A percentile compares a stretch with the other conserved stretches of the same genome.
phyloP scores from a whole-genome alignment of 2,888 invertebrate genomes.

The Pegoplata infirma region DNA sequence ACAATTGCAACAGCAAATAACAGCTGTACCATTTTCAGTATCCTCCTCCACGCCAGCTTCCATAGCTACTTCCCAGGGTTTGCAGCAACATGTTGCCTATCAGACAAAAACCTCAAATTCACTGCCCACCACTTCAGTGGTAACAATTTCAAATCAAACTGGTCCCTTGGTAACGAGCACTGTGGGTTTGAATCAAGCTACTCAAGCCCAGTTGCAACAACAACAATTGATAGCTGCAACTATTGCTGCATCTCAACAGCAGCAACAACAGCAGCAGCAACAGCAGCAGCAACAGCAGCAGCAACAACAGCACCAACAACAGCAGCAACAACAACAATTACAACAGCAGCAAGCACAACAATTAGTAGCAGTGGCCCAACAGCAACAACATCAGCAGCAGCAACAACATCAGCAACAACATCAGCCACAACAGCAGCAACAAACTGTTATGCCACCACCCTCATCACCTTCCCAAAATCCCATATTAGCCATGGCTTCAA shows the following conservation, averaged over 20 bases:
- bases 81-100: conserved; percentile 68
- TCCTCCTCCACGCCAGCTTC: conserved; percentile 72
- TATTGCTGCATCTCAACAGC: conserved; percentile 58
- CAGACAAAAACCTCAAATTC: conserved; percentile 70
- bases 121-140: conserved; percentile 73
- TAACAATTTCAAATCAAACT: conserved; percentile 74
- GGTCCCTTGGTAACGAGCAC: conserved; percentile 75
- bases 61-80: conserved; percentile 73
- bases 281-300: conserved; percentile 65
- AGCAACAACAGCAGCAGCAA: conserved; percentile 61
- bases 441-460: conserved; percentile 62
- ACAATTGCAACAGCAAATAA: conserved; percentile 70
- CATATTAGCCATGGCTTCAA: conserved; percentile 77
- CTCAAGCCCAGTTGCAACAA: conserved; percentile 70
- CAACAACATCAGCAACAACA: conserved; percentile 54
- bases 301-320: conserved; percentile 67
- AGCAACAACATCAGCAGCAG: conserved; percentile 78
- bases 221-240: conserved; percentile 65
- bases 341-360: conserved; percentile 69
- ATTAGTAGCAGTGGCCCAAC: conserved; percentile 46
- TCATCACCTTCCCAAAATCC: conserved; percentile 77
- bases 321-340: conserved; percentile 66
- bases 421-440: conserved; percentile 55
- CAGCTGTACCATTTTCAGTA: conserved; percentile 73
- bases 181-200: conserved; percentile 68